A percentile compares a stretch with the other conserved stretches of the same genome.
Evolutionary conservation across 2,113 vertebrate genomes (phyloP).

Genomic region (Arvicanthis niloticus): DNA sequence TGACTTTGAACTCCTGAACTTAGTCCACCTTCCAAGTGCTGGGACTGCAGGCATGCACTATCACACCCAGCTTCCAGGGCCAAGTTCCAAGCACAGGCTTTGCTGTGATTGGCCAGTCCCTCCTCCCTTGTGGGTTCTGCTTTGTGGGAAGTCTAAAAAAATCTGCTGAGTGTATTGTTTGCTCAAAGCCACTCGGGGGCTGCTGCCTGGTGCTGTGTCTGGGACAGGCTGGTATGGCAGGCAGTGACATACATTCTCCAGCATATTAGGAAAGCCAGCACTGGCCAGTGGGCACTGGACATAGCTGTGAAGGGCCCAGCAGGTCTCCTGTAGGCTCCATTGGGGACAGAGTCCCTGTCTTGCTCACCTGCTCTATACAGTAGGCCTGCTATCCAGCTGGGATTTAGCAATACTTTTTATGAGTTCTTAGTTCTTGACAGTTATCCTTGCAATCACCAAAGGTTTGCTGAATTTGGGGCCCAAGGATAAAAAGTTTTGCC

Average conservation of each 20-base stretch:
- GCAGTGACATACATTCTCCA: background rate
- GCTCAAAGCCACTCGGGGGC: background rate
- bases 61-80: background rate
- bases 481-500: background rate
- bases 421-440: background rate
- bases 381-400: background rate
- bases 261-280: background rate
- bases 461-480: background rate
- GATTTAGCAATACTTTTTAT: background rate
- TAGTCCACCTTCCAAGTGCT: background rate
- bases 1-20: background rate
- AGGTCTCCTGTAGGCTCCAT: background rate
- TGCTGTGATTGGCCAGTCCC: rapidly evolving
- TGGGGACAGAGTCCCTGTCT: background rate
- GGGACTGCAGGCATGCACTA: background rate
- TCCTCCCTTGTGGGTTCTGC: background rate
- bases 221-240: background rate
- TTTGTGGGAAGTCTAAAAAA: constrained; percentile 35
- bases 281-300: background rate
- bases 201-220: background rate
- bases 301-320: background rate
- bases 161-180: background rate
- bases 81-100: background rate
- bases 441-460: background rate
- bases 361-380: background rate